Base-by-base conservation (phyloP, 2,888 invertebrate genomes). In the Pseudanteris insignis region DNA sequence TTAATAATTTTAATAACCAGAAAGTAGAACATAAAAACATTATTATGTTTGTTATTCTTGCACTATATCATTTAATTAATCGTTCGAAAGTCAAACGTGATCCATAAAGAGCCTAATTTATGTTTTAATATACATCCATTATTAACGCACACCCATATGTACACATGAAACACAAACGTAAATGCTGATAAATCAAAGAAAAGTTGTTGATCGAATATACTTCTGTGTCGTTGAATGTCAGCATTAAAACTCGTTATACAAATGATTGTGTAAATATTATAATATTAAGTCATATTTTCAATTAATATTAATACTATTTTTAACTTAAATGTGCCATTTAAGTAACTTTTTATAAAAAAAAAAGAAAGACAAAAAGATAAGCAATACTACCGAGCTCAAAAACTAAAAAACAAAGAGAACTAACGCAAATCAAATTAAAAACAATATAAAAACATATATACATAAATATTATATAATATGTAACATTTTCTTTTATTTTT, bases 151-250 rank as follows among this genome's bases (percentile, higher is more conserved):
- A 54, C 41, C 26, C 37, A 50, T 51, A 34, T 46, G 58, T 63
- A 59, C 44, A 54, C 54, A 64, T 60, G 15, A 7, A 59, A 36
- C 15, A 41, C 13, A 58, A 37, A 55, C 46, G 4, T 5, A 37
- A 46, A 61, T 46, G 13, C 58, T 59, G 58, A 60, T 63, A 44
- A 65, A 54, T 46, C 58, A 59, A 54, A 63, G 46, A 51, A 47
- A 40, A 26, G 26, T 57, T 53, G 61, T 51, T 43, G 53, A 63
- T 50, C 48, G 38, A 54, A 44, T 44, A 55, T 40, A 47, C 43
- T 51, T 64, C 59, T 59, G 59, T 58, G 63, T 44, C 61, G 57
- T 43, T 64, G 58, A 55, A 64, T 43, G 53, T 64, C 59, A 64
- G 50, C 54, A 64, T 51, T 61, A 63, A 47, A 43, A 51, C 25